Conservation (phyloP, 2,113 vertebrate genomes). For the Montifringilla adamsi region DNA sequence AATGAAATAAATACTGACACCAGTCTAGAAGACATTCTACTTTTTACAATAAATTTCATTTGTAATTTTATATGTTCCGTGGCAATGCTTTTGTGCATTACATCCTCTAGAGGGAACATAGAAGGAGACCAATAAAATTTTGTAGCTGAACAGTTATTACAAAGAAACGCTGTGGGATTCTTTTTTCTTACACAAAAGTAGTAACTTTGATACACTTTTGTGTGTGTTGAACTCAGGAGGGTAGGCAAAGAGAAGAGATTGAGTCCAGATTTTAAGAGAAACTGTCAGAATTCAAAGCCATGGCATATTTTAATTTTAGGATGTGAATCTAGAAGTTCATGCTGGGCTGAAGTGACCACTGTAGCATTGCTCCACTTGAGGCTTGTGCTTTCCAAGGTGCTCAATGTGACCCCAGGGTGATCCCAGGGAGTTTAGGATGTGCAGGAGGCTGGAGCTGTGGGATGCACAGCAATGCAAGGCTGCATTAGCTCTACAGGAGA, state of each 20-base stretch:
- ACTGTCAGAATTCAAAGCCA: neutral
- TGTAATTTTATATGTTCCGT: slow-evolving; percentile 97
- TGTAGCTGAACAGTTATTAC: slow-evolving; percentile 99
- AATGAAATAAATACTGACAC: slow-evolving; percentile 86
- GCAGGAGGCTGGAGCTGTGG: neutral
- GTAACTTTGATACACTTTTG: slow-evolving; percentile 49
- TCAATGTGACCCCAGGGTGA: neutral
- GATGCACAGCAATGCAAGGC: no score
- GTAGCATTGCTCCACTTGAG: neutral
- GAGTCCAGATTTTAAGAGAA: neutral
- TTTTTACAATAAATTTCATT: slow-evolving; percentile 92
- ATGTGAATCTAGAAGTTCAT: neutral
- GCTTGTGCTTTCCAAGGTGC: neutral
- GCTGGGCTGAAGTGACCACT: neutral
- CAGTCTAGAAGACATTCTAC: slow-evolving; percentile 82
- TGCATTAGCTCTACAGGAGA: neutral
- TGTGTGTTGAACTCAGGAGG: neutral
- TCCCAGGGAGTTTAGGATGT: neutral
- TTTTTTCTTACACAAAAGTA: slow-evolving; percentile 68
- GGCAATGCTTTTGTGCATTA: slow-evolving; percentile 96
- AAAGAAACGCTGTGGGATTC: slow-evolving; percentile 82
- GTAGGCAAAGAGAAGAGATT: neutral
- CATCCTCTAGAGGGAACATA: slow-evolving; percentile 86
- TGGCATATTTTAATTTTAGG: neutral
- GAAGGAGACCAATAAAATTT: slow-evolving; percentile 94